Conservation (phyloP, 2,888 invertebrate species). For the Cosmia pyralina region DNA sequence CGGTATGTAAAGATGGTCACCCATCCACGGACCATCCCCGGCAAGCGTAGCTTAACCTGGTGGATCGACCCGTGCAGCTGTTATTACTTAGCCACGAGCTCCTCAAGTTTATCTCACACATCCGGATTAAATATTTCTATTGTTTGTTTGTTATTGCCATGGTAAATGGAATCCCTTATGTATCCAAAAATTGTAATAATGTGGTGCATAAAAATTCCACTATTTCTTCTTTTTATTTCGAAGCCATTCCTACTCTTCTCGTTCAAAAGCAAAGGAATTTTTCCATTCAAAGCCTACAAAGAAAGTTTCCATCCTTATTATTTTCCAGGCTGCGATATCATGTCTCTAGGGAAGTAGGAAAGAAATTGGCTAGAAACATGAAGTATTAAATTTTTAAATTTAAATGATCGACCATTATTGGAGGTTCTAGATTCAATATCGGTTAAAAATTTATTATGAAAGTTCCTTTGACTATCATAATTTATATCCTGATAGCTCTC, state of each 20-base stretch:
- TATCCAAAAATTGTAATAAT: slow-evolving; percentile 14
- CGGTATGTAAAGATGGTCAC: no score
- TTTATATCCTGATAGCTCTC: slow-evolving; percentile 51
- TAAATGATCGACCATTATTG: slow-evolving; percentile 46
- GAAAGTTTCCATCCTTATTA: slow-evolving; percentile 30
- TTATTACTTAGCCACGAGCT: no score
- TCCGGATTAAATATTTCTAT: slow-evolving; percentile 22
- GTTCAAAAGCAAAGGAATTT: slow-evolving; percentile 13
- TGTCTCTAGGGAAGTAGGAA: slow-evolving; percentile 29
- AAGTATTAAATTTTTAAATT: slow-evolving; percentile 46
- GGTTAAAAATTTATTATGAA: slow-evolving; percentile 58
- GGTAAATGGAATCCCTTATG: slow-evolving; percentile 11
- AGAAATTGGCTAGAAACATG: slow-evolving; percentile 38
- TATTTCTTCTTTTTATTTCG: slow-evolving; percentile 21
- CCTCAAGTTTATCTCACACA: slow-evolving; percentile 2
- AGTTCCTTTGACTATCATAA: slow-evolving; percentile 50
- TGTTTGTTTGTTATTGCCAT: slow-evolving; percentile 6
- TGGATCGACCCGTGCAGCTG: no score
- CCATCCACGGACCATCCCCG: no score
- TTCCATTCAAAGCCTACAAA: slow-evolving; percentile 25
- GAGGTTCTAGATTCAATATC: slow-evolving; percentile 59
- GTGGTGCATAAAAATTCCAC: no score
- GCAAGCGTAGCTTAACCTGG: no score
- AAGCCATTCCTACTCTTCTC: slow-evolving; percentile 32
- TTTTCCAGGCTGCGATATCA: slow-evolving; percentile 18